Percentiles rank a stretch among this genome's conserved stretches.
phyloP scores from a whole-genome alignment of 2,888 invertebrate species.

The Dastarcus helophoroides region DNA sequence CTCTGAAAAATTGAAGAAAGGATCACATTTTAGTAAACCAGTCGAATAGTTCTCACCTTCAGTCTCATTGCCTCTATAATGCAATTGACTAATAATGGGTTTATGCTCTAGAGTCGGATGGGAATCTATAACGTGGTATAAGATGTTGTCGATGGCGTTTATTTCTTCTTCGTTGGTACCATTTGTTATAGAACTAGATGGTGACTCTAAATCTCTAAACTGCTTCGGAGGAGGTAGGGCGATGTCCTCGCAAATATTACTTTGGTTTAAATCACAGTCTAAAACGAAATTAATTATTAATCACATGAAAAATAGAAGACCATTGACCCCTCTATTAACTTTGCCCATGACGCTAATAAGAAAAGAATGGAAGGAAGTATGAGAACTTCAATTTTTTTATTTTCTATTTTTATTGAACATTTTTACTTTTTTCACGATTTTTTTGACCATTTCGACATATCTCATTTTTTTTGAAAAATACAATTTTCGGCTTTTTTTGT shows the following conservation, averaged over 20 bases:
- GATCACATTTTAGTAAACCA: background rate
- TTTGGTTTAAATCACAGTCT: conserved; percentile 29
- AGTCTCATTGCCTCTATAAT: conserved; percentile 18
- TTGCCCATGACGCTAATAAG: too few relatives aligned
- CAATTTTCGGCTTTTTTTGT: too few relatives aligned
- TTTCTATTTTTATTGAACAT: too few relatives aligned
- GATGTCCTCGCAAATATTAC: conserved; percentile 22
- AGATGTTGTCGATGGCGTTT: conserved; percentile 55
- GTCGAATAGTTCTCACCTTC: conserved; percentile 17
- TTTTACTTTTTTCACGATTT: too few relatives aligned
- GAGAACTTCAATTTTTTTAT: too few relatives aligned
- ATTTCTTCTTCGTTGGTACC: conserved; percentile 25
- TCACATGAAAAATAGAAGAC: too few relatives aligned
- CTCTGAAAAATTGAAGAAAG: conserved; percentile 16
- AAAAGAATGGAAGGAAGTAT: too few relatives aligned
- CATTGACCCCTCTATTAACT: too few relatives aligned
- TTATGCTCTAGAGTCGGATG: conserved; percentile 21
- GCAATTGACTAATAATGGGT: conserved; percentile 18
- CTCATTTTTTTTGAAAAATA: too few relatives aligned
- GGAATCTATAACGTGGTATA: conserved; percentile 73
- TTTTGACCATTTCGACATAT: too few relatives aligned
- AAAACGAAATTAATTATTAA: conserved; percentile 9
- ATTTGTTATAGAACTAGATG: conserved; percentile 31
- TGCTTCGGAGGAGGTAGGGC: conserved; percentile 68
- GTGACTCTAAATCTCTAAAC: conserved; percentile 69